Percentiles rank a stretch among this genome's conserved stretches.
phyloP scores from a whole-genome alignment of 2,888 invertebrate genomes.

The Dusona sp. region DNA sequence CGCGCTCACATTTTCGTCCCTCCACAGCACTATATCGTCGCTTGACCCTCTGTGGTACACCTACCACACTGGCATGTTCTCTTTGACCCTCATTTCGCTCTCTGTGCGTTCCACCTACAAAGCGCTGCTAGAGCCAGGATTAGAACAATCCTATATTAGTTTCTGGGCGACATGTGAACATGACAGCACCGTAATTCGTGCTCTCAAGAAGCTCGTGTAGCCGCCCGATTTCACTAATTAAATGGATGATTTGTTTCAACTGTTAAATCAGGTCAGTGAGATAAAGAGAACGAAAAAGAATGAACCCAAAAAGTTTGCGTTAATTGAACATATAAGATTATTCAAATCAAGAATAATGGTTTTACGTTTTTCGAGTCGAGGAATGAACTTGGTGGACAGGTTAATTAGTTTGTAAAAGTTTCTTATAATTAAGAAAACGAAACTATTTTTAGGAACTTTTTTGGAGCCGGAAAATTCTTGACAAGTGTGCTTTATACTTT shows the following conservation, averaged over 20 bases:
- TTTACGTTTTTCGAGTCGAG: too few species aligned
- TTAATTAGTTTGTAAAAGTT: too few species aligned
- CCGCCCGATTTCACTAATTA: constrained; percentile 54
- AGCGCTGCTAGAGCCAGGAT: constrained; percentile 62
- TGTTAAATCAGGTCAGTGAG: not conserved
- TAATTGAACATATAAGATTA: not conserved
- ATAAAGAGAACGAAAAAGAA: not conserved
- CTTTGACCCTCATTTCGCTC: constrained; percentile 76
- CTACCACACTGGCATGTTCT: constrained; percentile 53
- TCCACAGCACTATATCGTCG: constrained; percentile 37
- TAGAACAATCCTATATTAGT: constrained; percentile 60
- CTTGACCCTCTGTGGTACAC: constrained; percentile 53
- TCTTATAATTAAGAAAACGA: too few species aligned
- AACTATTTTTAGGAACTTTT: not conserved
- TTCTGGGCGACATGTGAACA: constrained; percentile 51
- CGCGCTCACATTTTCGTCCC: constrained; percentile 25
- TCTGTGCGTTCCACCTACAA: constrained; percentile 74
- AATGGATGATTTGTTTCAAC: constrained; percentile 57
- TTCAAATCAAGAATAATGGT: not conserved
- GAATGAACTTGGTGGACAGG: too few species aligned
- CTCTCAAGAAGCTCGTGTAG: constrained; percentile 45
- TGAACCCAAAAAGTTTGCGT: not conserved
- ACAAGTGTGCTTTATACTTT: not conserved
- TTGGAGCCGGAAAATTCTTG: not conserved
- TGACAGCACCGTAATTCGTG: constrained; percentile 59